These are phyloP conservation scores for Tachina lurida DNA, from an alignment of 2,888 invertebrate genomes.

Conservation along the genomic window DNA sequence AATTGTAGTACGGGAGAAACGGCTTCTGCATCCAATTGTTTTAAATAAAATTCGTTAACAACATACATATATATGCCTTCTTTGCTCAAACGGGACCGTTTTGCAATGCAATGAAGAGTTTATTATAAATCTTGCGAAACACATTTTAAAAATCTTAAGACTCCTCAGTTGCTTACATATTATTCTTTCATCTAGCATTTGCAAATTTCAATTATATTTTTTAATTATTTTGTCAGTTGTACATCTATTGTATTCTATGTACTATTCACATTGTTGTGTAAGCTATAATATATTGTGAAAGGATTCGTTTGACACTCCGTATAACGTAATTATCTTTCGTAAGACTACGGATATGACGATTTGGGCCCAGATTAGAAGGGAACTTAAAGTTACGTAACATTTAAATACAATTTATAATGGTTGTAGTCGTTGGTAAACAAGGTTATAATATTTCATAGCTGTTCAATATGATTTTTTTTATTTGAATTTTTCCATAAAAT, in stretches of 20 bases:
- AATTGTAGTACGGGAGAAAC: not conserved
- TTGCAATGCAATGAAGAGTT: not conserved
- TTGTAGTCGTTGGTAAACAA: too few species aligned
- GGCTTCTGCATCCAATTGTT: not conserved
- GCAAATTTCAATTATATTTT: not conserved
- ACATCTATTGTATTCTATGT: not conserved
- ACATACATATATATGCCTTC: not conserved
- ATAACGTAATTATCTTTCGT: constrained; percentile 23
- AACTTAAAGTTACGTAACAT: too few species aligned
- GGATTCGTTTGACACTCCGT: not conserved
- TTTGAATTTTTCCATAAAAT: too few species aligned
- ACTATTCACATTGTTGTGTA: not conserved
- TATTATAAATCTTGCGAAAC: not conserved
- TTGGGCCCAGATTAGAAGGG: not conserved
- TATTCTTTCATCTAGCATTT: not conserved
- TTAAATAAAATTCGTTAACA: not conserved
- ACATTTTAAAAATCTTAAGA: not conserved
- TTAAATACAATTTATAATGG: too few species aligned
- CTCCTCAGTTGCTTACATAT: not conserved
- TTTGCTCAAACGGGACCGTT: not conserved
- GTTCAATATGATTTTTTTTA: too few species aligned
- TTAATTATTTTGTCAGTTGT: constrained; percentile 3
- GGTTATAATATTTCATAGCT: too few species aligned
- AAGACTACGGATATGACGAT: constrained; percentile 17
- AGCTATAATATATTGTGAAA: not conserved